Percentiles rank a stretch among this genome's conserved stretches.
Evolutionary conservation across 2,797 vertebrate species (phyloP).

Genomic region (Darevskia mixta): DNA sequence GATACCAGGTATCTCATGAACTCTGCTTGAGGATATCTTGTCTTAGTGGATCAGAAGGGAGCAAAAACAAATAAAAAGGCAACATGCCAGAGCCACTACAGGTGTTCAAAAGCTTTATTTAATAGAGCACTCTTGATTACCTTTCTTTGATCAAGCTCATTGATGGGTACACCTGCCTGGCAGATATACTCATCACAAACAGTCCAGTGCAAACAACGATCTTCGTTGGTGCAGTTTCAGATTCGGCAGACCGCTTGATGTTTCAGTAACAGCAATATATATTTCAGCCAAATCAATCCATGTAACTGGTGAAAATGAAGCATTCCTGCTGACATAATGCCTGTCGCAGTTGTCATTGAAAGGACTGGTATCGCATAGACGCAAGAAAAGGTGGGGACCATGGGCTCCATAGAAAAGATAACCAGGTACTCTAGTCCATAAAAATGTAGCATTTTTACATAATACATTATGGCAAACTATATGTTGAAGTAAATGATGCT

Average conservation of each 20-base stretch:
- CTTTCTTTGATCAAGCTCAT: constrained; percentile 3
- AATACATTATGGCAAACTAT: constrained; percentile 6
- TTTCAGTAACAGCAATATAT: background rate
- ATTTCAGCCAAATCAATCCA: background rate
- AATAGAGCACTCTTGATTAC: constrained; percentile 59
- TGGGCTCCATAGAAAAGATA: background rate
- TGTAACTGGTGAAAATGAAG: background rate
- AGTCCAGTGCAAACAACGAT: background rate
- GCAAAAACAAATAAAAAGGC: background rate
- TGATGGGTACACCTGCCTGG: constrained; percentile 39
- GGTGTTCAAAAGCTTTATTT: constrained; percentile 70
- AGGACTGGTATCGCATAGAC: background rate
- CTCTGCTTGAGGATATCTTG: background rate
- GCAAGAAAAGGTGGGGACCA: background rate
- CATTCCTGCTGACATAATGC: background rate
- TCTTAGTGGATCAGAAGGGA: background rate
- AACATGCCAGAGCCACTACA: constrained; percentile 40
- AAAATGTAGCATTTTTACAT: background rate
- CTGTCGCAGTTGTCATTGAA: background rate
- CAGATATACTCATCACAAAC: background rate
- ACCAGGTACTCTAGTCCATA: background rate
- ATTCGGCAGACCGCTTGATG: background rate
- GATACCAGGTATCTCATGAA: background rate
- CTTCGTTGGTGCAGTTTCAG: background rate
- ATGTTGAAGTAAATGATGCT: background rate